phyloP scores from a whole-genome alignment of 2,888 invertebrate species.

The Drymonia ruficornis region DNA sequence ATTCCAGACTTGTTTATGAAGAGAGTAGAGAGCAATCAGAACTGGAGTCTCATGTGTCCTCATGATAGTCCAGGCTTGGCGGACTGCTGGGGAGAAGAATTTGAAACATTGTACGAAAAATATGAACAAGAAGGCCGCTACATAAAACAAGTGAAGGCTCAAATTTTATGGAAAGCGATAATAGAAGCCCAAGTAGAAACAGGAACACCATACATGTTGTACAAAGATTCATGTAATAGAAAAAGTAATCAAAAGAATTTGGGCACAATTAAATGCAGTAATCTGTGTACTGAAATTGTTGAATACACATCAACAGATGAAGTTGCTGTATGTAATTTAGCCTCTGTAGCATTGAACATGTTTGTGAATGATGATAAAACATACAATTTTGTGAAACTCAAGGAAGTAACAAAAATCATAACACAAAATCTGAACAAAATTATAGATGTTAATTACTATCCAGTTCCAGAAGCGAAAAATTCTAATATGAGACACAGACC shows the following conservation, averaged over 20 bases:
- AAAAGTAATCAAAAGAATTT: conserved; percentile 99
- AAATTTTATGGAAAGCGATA: conserved; percentile 96
- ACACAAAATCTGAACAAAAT: conserved; percentile 98
- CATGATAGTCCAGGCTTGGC: conserved; percentile 95
- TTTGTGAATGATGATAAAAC: conserved; percentile 92
- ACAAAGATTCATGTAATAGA: conserved; percentile 97
- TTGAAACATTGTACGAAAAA: conserved; percentile 93
- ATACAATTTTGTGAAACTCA: conserved; percentile 95
- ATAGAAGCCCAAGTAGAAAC: conserved; percentile 98
- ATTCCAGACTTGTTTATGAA: conserved; percentile 99
- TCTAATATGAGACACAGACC: conserved; percentile 96
- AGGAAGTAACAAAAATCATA: conserved; percentile 93
- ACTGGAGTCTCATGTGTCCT: conserved; percentile 99
- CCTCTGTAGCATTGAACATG: conserved; percentile 98
- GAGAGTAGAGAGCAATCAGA: conserved; percentile 92
- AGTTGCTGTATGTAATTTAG: conserved; percentile 98
- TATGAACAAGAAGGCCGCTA: conserved; percentile 93
- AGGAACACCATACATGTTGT: conserved; percentile 98
- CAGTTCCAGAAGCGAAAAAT: conserved; percentile 93
- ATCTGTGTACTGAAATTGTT: conserved; percentile 98
- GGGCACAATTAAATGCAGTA: conserved; percentile 99
- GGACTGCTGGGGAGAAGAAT: conserved; percentile 98
- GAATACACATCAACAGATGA: conserved; percentile 97
- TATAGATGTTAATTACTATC: conserved; percentile 98
- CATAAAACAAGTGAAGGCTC: conserved; percentile 90